Evolutionary conservation across 2,888 invertebrate genomes (phyloP).

Genomic region (Eupithecia subfuscata): DNA sequence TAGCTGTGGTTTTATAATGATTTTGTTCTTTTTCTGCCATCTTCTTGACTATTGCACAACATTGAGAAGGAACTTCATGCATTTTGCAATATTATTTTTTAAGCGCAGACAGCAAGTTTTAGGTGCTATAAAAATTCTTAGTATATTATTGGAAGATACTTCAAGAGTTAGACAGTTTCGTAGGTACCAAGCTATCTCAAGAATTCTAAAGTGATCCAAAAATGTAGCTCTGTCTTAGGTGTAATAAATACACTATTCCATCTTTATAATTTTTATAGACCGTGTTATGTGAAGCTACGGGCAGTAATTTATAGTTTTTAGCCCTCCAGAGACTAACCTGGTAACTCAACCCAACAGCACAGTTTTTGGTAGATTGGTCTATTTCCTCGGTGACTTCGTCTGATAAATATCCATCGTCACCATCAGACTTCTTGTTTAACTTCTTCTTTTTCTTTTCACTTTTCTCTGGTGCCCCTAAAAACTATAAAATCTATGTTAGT

Average conservation of each 20-base stretch:
- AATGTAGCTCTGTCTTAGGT: background rate
- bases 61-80: background rate
- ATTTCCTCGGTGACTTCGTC: slow-evolving; percentile 66
- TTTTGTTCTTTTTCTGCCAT: background rate
- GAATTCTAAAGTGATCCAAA: background rate
- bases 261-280: background rate
- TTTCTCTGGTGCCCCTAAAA: slow-evolving; percentile 73
- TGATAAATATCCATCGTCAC: slow-evolving; percentile 77
- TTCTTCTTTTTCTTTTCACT: slow-evolving; percentile 72
- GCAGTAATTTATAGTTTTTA: background rate
- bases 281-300: background rate
- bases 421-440: slow-evolving; percentile 66
- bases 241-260: background rate
- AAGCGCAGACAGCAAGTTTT: background rate
- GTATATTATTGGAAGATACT: background rate
- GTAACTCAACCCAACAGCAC: slow-evolving; percentile 66
- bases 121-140: background rate
- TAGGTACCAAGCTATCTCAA: too few species aligned
- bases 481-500: slow-evolving; percentile 51
- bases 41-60: background rate
- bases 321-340: slow-evolving; percentile 52
- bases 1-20: background rate
- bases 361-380: slow-evolving; percentile 66
- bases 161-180: too few species aligned
- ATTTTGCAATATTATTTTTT: background rate